Evolutionary conservation across 1,140 invertebrate species (phyloP).

Genomic region (Calliphora vicina): DNA sequence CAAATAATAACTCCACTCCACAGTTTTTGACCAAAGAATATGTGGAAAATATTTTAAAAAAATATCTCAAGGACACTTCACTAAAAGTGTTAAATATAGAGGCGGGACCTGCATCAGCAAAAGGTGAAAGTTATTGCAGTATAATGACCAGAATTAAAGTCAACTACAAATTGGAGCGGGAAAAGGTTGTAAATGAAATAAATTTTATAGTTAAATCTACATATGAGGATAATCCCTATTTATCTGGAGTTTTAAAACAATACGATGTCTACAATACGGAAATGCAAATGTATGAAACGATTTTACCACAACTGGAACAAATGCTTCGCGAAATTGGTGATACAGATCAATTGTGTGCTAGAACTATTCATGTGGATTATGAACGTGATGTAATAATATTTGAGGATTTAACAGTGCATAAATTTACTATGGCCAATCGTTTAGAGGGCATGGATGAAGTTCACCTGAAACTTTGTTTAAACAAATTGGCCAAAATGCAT

Average conservation of each 20-base stretch:
- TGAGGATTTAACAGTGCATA: conserved; percentile 66
- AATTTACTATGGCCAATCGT: conserved; percentile 66
- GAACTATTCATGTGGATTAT: conserved; percentile 55
- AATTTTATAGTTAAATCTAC: conserved; percentile 57
- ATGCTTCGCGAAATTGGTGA: conserved; percentile 45
- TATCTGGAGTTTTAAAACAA: conserved; percentile 45
- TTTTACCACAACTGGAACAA: conserved; percentile 48
- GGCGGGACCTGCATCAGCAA: conserved; percentile 53
- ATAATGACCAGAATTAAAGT: conserved; percentile 55
- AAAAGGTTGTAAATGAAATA: conserved; percentile 38
- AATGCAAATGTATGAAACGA: conserved; percentile 58
- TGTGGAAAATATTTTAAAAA: conserved; percentile 46
- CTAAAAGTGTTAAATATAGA: conserved; percentile 43
- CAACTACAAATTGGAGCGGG: conserved; percentile 36
- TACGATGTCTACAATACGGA: conserved; percentile 53
- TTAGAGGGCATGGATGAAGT: conserved; percentile 65
- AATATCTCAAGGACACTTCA: conserved; percentile 44
- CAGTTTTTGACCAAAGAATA: conserved; percentile 52
- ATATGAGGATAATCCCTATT: conserved; percentile 50
- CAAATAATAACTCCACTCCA: conserved; percentile 42
- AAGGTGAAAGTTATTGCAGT: conserved; percentile 61
- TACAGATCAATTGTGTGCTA: conserved; percentile 55
- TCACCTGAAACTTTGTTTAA: conserved; percentile 63
- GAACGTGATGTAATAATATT: conserved; percentile 60
- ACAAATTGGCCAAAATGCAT: conserved; percentile 68